phyloP scores from a whole-genome alignment of 1,140 invertebrate genomes.

The Nomia melanderi region DNA sequence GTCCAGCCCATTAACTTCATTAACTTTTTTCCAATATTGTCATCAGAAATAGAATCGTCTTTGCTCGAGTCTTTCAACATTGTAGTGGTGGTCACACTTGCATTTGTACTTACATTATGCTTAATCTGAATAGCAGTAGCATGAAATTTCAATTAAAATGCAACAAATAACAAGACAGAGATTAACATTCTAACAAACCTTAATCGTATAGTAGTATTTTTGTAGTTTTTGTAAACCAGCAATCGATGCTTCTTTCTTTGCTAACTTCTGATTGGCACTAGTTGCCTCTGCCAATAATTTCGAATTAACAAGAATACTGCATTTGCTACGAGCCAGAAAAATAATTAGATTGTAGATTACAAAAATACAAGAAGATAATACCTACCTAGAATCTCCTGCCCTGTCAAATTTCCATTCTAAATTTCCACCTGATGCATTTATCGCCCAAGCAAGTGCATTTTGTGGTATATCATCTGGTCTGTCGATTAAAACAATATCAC shows the following conservation, averaged over 20 bases:
- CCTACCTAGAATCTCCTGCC: slow-evolving; percentile 43
- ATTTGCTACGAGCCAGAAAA: slow-evolving; percentile 58
- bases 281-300: slow-evolving; percentile 68
- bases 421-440: slow-evolving; percentile 53
- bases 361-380: slow-evolving; percentile 21
- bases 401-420: slow-evolving; percentile 70
- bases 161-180: neutral
- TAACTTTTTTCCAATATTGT: slow-evolving; percentile 86
- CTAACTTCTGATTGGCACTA: slow-evolving; percentile 73
- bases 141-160: neutral
- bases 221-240: slow-evolving; percentile 75
- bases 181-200: slow-evolving; percentile 69
- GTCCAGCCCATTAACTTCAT: slow-evolving; percentile 91
- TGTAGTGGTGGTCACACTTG: slow-evolving; percentile 35
- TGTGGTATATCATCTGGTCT: slow-evolving; percentile 66
- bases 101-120: neutral
- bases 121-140: slow-evolving; percentile 41
- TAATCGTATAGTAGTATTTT: slow-evolving; percentile 81
- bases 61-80: slow-evolving; percentile 33
- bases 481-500: slow-evolving; percentile 72
- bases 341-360: neutral
- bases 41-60: slow-evolving; percentile 72
- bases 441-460: slow-evolving; percentile 63
- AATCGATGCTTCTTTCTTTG: slow-evolving; percentile 77
- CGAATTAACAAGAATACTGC: slow-evolving; percentile 72